Percentiles rank a stretch among this genome's conserved stretches.
phyloP scores from a whole-genome alignment of 2,888 invertebrate genomes.

The Cenopis cana region DNA sequence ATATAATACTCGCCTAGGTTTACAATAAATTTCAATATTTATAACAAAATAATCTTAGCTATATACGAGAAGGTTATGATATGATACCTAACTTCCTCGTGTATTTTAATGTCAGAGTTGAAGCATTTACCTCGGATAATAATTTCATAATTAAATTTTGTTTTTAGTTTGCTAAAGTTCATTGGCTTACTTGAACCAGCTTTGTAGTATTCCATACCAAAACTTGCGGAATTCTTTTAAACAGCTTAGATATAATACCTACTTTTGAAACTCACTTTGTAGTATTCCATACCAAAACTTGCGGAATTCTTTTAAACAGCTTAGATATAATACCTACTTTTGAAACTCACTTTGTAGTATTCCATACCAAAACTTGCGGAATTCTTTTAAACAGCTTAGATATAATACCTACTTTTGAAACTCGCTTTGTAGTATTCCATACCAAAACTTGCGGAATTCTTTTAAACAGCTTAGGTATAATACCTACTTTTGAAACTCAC shows the following conservation, averaged over 20 bases:
- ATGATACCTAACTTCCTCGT: not conserved
- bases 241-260: too few species aligned
- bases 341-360: too few species aligned
- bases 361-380: not conserved
- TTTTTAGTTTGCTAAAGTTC: conserved; percentile 2
- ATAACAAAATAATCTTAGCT: too few species aligned
- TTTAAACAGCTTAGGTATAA: not conserved
- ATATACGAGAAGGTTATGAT: not conserved
- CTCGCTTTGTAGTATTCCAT: not conserved
- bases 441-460: not conserved
- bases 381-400: not conserved
- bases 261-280: too few species aligned
- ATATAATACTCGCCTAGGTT: too few species aligned
- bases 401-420: too few species aligned
- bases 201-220: not conserved
- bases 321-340: too few species aligned
- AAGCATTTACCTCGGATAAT: not conserved
- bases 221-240: not conserved
- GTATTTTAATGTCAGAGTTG: conserved; percentile 16
- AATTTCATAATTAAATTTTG: not conserved
- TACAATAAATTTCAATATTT: too few species aligned
- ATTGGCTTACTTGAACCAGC: not conserved
- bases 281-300: not conserved
- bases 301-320: not conserved
- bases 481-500: too few species aligned